A percentile compares a stretch with the other conserved stretches of the same genome.
Evolutionary conservation across 2,113 vertebrate species (phyloP).

Genomic region (Columbina picui): DNA sequence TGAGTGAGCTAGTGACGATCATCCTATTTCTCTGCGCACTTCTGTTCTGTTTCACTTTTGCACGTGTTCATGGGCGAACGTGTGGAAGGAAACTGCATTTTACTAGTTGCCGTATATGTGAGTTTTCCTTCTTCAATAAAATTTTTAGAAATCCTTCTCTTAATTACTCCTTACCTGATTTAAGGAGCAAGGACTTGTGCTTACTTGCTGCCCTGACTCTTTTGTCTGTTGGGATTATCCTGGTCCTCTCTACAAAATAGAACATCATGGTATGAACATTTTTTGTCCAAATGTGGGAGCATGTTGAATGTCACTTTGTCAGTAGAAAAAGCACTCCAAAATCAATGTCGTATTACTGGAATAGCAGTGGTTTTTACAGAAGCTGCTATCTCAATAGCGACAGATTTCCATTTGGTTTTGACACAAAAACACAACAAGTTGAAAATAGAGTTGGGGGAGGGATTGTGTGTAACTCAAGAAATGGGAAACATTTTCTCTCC

Average conservation of each 20-base stretch:
- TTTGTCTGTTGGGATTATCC: not conserved
- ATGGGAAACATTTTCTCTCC: not conserved
- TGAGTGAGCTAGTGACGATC: slow-evolving; percentile 73
- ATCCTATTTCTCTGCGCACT: not conserved
- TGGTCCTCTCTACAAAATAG: not conserved
- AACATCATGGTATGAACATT: not conserved
- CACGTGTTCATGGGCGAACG: not conserved
- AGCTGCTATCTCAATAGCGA: not conserved
- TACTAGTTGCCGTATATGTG: not conserved
- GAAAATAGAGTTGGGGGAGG: not conserved
- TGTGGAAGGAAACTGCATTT: not conserved
- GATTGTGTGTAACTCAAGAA: not conserved
- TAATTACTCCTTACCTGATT: not conserved
- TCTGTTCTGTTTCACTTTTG: not conserved
- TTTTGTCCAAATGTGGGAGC: not conserved
- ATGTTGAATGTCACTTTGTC: not conserved
- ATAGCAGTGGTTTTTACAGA: not conserved
- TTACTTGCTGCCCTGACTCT: not conserved
- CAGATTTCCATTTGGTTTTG: not conserved
- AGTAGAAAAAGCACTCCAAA: too few relatives aligned
- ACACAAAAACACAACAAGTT: not conserved
- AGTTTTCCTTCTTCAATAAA: not conserved
- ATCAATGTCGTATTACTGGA: not conserved
- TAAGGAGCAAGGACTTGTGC: not conserved
- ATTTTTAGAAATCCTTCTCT: not conserved